Evolutionary conservation across 2,797 vertebrate species (phyloP), one percentile per base, ranked within the genome.

Genomic region (Poecilia velifera): DNA sequence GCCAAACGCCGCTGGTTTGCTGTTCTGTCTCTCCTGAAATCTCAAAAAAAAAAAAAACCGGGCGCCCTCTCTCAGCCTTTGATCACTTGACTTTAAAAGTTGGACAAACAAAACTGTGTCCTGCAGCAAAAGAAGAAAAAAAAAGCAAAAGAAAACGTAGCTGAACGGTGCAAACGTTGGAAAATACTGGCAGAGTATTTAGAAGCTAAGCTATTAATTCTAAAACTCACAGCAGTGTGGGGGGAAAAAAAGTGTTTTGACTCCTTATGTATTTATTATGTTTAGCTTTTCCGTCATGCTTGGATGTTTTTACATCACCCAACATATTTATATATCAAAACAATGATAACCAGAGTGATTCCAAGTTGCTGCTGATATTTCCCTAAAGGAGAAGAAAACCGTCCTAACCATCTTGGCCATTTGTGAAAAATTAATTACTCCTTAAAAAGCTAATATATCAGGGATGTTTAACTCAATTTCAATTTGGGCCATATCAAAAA

Each of bases 1-100:
- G 86, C 84, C 82, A 34, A 36, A 76, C 76, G 71, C 79, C 79
- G 68, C 80, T 51, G 84, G 81, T 76, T 83, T 89, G 82, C 82
- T 68, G 77, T 70, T 72, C 77, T 13, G 49, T 79, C 82, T 84
- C 77, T 71, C 74, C 80, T 79, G 74, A 73, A 87, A 82, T 78
- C 71, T 77, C 36, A 8, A 57, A 77, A 25, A 18, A 49, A 47
- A 20, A 53, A 53, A 9, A 34, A 34, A 34, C 34, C 34, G 3
- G 34, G 34, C 34, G 34, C 13, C 18, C 20, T 43, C 45, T 36
- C 0, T 8, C 1, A 51, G 72, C 84, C 84, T 80, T 78, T 79
- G 76, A 85, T 80, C 13, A 1, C 36, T 82, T 71, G 41, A 45
- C n/a, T 71, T 71, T 46, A 71, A 46, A 71, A 71, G 68, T 46